Base-by-base conservation (phyloP, 2,113 vertebrate genomes). In the Hirundichthys speculiger region DNA sequence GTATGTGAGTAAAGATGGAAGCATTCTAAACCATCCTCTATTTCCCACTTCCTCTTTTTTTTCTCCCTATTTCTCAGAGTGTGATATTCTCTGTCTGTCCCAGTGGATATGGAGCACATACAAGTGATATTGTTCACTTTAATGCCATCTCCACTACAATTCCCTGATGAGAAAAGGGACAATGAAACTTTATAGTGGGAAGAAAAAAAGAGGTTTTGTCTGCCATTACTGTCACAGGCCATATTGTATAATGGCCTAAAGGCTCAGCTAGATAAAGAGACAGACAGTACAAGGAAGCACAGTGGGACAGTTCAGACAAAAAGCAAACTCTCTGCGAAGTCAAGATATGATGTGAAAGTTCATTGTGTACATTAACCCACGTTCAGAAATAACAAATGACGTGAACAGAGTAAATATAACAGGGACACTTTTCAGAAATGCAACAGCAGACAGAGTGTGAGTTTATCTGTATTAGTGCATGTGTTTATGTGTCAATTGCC, bases 141-240 rank as follows among this genome's bases (percentile, higher is more conserved):
- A 82, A 75, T 74, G 59, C 64, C 71, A 80, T 82, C 76, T 75
- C 69, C 72, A 63, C 74, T 69, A 61, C 68, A 79, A 76, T 83
- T 48, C 80, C 65, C 78, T 49, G 73, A 83, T 77, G 79, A 87
- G 61, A 83, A 86, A 79, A 66, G 39, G 64, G 59, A 76, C 80
- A 78, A 80, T 86, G 74, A 84, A 86, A 82, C 75, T 87, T 82
- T 82, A 82, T 80, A 65, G 59, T 42, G 71, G 76, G 75, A 75
- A 69, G 73, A 81, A 54, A 77, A 34, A 73, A 82, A 71, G 64
- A 64, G 47, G 68, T 77, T 80, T 19, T 73, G 73, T 71, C 65
- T 67, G 56, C 43, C 1, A 4, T 24, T n/a, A 69, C 64, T 79
- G 80, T 81, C 70, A 72, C 47, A 64, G 64, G 66, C 50, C 64